A percentile compares a stretch with the other conserved stretches of the same genome.
These are phyloP conservation scores for Formicarius rufipectus DNA, from an alignment of 2,113 vertebrate genomes.

Conservation along the genomic window DNA sequence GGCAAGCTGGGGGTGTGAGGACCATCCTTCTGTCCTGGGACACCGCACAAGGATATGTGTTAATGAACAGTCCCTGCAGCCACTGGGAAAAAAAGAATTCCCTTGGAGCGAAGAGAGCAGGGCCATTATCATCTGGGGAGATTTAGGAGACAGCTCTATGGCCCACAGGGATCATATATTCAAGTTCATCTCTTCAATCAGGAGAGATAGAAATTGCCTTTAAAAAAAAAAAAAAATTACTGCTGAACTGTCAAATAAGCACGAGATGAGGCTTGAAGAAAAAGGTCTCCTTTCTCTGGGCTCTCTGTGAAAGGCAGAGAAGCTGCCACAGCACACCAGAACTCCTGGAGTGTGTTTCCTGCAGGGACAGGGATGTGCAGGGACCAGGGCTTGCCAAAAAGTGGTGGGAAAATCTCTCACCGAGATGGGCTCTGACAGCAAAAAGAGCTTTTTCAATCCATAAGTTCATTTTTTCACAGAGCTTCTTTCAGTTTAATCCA, in stretches of 20 bases:
- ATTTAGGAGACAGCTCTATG: slow-evolving; percentile 27
- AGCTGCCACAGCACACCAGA: not conserved
- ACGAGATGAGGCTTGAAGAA: not conserved
- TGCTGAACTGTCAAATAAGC: not conserved
- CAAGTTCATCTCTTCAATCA: slow-evolving; percentile 17
- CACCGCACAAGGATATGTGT: rapidly evolving
- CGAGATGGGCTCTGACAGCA: not conserved
- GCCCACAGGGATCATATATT: not conserved
- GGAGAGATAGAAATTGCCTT: not conserved
- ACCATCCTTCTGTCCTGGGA: not conserved
- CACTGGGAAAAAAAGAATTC: not conserved
- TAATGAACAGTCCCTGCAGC: not conserved
- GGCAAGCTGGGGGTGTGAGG: not conserved
- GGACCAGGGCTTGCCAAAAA: not conserved
- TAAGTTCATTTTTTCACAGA: not conserved
- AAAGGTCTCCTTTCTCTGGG: not conserved
- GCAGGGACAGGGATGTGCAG: not conserved
- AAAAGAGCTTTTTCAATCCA: not conserved
- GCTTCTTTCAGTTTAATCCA: not conserved
- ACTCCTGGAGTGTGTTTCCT: not conserved
- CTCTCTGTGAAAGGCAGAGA: not conserved
- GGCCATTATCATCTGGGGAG: not conserved
- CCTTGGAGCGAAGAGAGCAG: not conserved
- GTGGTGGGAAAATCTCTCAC: not conserved
- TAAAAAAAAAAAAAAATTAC: not conserved